phyloP scores from a whole-genome alignment of 2,113 vertebrate species.

The Sigmodon hispidus region DNA sequence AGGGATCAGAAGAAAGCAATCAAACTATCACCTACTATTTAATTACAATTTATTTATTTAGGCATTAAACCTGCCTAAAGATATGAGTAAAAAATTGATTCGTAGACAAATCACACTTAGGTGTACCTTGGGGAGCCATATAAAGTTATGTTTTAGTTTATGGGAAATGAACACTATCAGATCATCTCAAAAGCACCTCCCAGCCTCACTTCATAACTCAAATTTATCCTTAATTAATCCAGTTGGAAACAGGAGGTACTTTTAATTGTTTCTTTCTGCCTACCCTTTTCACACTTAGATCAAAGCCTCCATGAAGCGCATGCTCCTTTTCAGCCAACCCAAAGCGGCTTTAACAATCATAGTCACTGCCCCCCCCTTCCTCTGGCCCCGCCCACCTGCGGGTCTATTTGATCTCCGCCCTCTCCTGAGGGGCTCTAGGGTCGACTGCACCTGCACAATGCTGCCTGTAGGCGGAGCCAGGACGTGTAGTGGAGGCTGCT shows the following conservation, averaged over 20 bases:
- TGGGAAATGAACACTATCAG: background rate
- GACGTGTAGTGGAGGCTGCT: too few relatives aligned
- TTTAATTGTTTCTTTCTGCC: background rate
- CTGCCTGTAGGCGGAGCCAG: background rate
- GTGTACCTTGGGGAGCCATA: background rate
- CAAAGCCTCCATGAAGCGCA: background rate
- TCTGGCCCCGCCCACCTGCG: too few relatives aligned
- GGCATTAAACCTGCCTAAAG: background rate
- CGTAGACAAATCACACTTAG: background rate
- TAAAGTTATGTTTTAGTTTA: background rate
- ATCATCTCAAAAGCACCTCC: background rate
- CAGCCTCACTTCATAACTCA: background rate
- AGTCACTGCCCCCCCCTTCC: too few relatives aligned
- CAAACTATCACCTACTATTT: background rate
- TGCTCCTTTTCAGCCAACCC: background rate
- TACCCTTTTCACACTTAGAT: too few relatives aligned
- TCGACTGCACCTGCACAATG: slow-evolving; percentile 42
- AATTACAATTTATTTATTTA: too few relatives aligned
- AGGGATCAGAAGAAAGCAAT: background rate
- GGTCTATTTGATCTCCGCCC: too few relatives aligned
- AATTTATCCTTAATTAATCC: background rate
- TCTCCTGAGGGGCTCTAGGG: fast-evolving
- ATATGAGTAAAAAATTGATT: background rate
- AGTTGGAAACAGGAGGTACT: background rate
- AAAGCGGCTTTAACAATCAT: too few relatives aligned